Conservation (phyloP, 2,888 invertebrate genomes). For the Mamestra brassicae region DNA sequence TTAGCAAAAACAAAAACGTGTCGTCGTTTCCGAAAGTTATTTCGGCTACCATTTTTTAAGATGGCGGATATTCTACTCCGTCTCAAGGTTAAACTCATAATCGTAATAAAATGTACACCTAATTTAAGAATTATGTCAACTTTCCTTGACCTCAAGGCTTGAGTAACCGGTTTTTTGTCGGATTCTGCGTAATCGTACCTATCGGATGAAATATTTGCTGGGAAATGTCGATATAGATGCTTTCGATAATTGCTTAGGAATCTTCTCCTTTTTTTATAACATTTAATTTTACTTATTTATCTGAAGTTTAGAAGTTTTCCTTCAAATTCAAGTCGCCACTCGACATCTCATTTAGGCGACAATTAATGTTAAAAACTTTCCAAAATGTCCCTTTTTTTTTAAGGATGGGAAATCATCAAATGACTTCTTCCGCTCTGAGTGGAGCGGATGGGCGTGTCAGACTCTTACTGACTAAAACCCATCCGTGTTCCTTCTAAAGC, state of each 20-base stretch:
- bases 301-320: not conserved
- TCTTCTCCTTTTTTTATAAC: not conserved
- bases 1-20: conserved; percentile 1
- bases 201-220: not conserved
- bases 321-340: too few species aligned
- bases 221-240: not conserved
- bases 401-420: too few species aligned
- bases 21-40: conserved; percentile 19
- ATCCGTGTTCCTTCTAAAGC: too few species aligned
- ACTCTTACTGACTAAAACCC: too few species aligned
- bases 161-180: conserved; percentile 17
- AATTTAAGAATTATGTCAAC: conserved; percentile 33
- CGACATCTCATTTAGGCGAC: not conserved
- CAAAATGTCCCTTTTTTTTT: not conserved
- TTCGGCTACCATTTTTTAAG: conserved; percentile 5
- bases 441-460: too few species aligned
- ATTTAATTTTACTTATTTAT: not conserved
- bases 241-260: not conserved
- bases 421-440: too few species aligned
- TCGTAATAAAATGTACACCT: conserved; percentile 11
- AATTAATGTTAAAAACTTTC: not conserved
- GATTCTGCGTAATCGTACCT: not conserved
- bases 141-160: conserved; percentile 28
- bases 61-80: not conserved
- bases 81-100: conserved; percentile 41